Evolutionary conservation across 2,797 vertebrate species (phyloP), one percentile per base, ranked within the genome.

Genomic region (Clamator glandarius): DNA sequence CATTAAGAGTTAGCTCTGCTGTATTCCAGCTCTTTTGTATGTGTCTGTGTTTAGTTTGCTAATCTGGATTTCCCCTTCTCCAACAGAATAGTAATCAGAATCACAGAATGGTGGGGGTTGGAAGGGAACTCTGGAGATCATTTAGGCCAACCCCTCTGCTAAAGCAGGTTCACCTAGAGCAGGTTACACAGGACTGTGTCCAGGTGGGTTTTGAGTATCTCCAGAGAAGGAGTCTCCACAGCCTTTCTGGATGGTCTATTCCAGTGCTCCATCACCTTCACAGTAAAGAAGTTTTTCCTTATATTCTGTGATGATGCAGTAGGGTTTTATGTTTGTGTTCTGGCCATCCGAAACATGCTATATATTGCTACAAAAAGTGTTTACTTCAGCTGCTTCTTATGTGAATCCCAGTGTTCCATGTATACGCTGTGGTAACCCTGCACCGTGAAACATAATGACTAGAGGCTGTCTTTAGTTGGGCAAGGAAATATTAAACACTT

Each of bases 281-380:
- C 50, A 15, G 26, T 28, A 28, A 51, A 26, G 25, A 51, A 51
- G 50, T 51, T 51, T 28, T 51, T 51, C 50, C 26, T 51, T 28
- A 51, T 51, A 25, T 28, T 51, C 46, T 21, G 23, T 11, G 21
- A 39, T 44, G 1, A 2, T 41, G 51, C 0, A 0, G 4, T 21
- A 58, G 8, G 12, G 16, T 2, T 52, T 62, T 63, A 4, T 26
- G 31, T 48, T 48, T 48, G 46, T 46, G 44, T 75, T 44, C 54
- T 0, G 5, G 20, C 36, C 9, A 23, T 28, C 16, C 5, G 7
- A 57, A 86, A 62, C 42, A 54, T 11, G 18, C 14, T 69, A 3
- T 20, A 1, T 55, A 15, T 26, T 26, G 15, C 42, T 63, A 12
- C 23, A 64, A 41, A 33, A 29, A 21, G 4, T 2, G 3, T 39